Evolutionary conservation across 2,888 invertebrate species (phyloP), one percentile per base, ranked within the genome.

Genomic region (Mythimna loreyi): DNA sequence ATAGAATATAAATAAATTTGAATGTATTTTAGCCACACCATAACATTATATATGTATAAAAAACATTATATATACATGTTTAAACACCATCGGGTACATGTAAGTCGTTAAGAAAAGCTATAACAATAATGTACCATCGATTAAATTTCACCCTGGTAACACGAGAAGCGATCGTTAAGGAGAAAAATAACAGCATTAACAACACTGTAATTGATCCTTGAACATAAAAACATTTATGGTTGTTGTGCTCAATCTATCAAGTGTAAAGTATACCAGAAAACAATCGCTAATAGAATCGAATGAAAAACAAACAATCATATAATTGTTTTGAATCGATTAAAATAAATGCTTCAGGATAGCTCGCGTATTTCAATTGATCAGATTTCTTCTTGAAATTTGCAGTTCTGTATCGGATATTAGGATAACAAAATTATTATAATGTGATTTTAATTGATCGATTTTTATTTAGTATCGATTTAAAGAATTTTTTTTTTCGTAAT

Each of bases 211-310:
- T 69, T 64, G 63, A 64, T 67, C 59, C 81, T 52, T 67, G 16
- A 52, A 49, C 68, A 78, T 69, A 59, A 80, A 70, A 77, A 67
- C 66, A 56, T 66, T 63, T 13, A 77, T 81, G 67, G 78, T n/a
- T n/a, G n/a, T n/a, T n/a, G n/a, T 77, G n/a, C 43, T 1, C 50
- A 61, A 78, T 72, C 57, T 53, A 61, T 69, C 40, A 69, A 59
- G 43, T 43, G 53, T 9, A 58, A 69, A 59, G 43, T 43, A 57
- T 9, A 58, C 45, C 30, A 50, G 40, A 40, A 56, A 61, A 68
- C 5, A 79, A 66, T 72, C 23, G 50, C 52, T 56, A 67, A 61
- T 61, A 59, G 11, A 61, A 61, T 65, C 49, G 23, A 58, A 47
- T 45, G 11, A 21, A 59, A 57, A 80, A 68, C 25, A 72, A 67